These are phyloP conservation scores for Cepaea hortensis DNA, from an alignment of 2,888 invertebrate genomes.

Conservation along the genomic window DNA sequence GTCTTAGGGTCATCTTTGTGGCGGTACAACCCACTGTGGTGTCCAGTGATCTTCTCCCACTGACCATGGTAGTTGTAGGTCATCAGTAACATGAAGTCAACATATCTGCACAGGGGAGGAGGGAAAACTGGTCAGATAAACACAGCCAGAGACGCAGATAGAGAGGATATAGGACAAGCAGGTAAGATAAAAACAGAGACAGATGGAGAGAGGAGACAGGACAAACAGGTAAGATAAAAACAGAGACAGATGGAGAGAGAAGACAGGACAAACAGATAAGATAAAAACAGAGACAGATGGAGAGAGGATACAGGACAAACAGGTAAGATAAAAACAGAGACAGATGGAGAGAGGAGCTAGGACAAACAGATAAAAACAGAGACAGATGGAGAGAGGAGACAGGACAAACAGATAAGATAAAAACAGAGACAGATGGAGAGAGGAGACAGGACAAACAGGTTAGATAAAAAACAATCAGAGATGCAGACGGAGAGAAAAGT, in stretches of 20 bases:
- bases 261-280: background rate
- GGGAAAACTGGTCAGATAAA: background rate
- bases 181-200: background rate
- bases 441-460: background rate
- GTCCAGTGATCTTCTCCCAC: conserved; percentile 67
- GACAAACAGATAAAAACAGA: background rate
- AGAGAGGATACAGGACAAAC: background rate
- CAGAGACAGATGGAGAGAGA: background rate
- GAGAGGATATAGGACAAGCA: background rate
- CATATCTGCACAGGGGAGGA: conserved; percentile 53
- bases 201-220: background rate
- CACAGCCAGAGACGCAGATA: background rate
- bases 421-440: background rate
- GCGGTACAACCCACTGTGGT: conserved; percentile 63
- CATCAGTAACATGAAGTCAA: conserved; percentile 68
- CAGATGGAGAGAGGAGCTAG: background rate
- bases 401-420: background rate
- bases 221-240: background rate
- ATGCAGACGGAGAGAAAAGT: background rate
- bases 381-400: background rate
- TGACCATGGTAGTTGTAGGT: conserved; percentile 70
- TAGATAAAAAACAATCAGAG: background rate
- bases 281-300: background rate
- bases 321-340: background rate
- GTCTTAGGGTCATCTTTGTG: conserved; percentile 54